Conservation (phyloP, 2,888 invertebrate genomes). For the Balanococcus diminutus region DNA sequence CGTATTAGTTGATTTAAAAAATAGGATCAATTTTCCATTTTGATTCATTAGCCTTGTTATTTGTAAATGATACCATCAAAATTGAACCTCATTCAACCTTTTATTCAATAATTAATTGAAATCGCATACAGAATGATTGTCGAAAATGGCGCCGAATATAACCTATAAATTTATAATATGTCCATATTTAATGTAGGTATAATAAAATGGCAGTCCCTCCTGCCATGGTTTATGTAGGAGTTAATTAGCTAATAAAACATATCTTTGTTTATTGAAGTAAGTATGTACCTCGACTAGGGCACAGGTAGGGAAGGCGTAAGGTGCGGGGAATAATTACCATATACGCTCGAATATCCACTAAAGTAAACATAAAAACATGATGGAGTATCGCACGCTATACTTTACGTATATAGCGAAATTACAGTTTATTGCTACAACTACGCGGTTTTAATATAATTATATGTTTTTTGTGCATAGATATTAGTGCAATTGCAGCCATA, state of each 20-base stretch:
- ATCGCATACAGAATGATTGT: neutral
- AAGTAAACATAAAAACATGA: constrained; percentile 29
- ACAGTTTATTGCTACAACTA: neutral
- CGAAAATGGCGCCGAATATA: neutral
- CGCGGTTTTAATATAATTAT: neutral
- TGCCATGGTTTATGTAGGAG: neutral
- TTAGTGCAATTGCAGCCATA: neutral
- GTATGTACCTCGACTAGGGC: neutral
- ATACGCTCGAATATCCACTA: constrained; percentile 4
- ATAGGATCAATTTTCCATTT: too few relatives aligned
- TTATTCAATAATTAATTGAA: neutral
- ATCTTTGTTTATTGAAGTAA: neutral
- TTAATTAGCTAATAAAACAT: neutral
- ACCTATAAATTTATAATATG: neutral
- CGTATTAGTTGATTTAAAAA: too few relatives aligned
- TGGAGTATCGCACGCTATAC: constrained; percentile 7
- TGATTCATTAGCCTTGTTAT: too few relatives aligned
- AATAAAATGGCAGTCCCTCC: neutral
- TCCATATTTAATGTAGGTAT: neutral
- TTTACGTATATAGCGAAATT: neutral
- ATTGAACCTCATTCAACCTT: too few relatives aligned
- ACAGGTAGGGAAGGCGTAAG: neutral
- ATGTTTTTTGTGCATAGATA: neutral
- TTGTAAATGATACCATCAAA: too few relatives aligned
- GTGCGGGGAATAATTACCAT: neutral